A percentile compares a stretch with the other conserved stretches of the same genome.
Conservation (phyloP, 2,888 invertebrate genomes). For the Ypsolopha scabrella region DNA sequence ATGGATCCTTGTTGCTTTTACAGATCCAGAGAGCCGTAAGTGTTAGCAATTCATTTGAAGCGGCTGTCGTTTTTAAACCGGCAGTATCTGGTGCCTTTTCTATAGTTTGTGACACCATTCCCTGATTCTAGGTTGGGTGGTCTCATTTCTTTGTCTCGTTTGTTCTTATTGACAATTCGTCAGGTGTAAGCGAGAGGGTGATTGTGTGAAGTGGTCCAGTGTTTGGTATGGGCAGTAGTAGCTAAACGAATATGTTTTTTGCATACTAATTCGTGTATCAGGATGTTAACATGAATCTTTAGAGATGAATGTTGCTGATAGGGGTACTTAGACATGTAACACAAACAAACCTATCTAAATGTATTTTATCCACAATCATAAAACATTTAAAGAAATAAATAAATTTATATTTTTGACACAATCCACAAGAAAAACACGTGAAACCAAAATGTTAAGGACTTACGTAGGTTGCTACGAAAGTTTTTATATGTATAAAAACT, state of each 20-base stretch:
- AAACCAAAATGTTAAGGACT: too few relatives aligned
- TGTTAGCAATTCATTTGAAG: constrained; percentile 22
- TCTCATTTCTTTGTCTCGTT: constrained; percentile 41
- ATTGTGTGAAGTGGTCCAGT: constrained; percentile 24
- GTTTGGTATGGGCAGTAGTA: constrained; percentile 53
- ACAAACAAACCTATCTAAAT: too few relatives aligned
- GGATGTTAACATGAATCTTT: too few relatives aligned
- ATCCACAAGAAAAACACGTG: too few relatives aligned
- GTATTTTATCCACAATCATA: too few relatives aligned
- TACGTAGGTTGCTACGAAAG: too few relatives aligned
- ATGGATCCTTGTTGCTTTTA: constrained; percentile 44
- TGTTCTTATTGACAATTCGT: constrained; percentile 10
- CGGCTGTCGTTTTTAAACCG: constrained; percentile 36
- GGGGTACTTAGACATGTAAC: too few relatives aligned
- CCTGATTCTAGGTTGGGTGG: constrained; percentile 49
- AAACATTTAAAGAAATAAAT: too few relatives aligned
- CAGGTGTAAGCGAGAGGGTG: constrained; percentile 21
- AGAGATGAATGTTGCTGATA: too few relatives aligned
- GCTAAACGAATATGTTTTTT: constrained; percentile 32
- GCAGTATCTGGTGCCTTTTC: constrained; percentile 45
- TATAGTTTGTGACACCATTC: constrained; percentile 67
- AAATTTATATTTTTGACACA: too few relatives aligned
- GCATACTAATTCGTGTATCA: constrained; percentile 42
- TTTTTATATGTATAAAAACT: too few relatives aligned
- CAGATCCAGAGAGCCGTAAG: constrained; percentile 42